phyloP scores from a whole-genome alignment of 2,113 vertebrate species.

The Notarius quadriscutis region DNA sequence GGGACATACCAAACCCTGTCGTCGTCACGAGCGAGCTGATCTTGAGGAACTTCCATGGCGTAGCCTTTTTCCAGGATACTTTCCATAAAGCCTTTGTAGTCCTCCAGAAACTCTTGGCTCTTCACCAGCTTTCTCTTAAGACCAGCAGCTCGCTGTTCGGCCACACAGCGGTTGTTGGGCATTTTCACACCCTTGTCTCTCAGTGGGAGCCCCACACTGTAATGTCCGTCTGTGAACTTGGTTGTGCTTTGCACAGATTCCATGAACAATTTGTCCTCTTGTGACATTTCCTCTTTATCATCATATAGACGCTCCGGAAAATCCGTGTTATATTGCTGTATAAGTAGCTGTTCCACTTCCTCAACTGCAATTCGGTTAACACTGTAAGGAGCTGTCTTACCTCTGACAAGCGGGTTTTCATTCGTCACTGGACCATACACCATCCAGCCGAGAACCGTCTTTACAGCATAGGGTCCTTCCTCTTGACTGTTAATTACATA shows the following conservation, averaged over 20 bases:
- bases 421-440: not conserved
- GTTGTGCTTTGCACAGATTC: not conserved
- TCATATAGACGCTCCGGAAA: not conserved
- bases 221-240: no score
- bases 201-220: no score
- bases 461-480: not conserved
- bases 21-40: no score
- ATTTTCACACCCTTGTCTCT: no score
- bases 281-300: not conserved
- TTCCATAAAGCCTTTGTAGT: no score
- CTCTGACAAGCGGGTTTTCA: not conserved
- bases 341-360: not conserved
- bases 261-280: conserved; percentile 9
- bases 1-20: no score
- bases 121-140: no score
- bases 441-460: not conserved
- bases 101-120: no score
- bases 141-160: no score
- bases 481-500: not conserved
- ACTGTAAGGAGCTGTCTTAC: not conserved
- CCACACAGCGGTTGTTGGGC: no score
- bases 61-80: no score
- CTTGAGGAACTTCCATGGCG: no score
- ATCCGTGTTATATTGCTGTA: conserved; percentile 6
- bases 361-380: not conserved